These are phyloP conservation scores for Acanthornis magna DNA, from an alignment of 2,797 vertebrate genomes.

Conservation along the genomic window DNA sequence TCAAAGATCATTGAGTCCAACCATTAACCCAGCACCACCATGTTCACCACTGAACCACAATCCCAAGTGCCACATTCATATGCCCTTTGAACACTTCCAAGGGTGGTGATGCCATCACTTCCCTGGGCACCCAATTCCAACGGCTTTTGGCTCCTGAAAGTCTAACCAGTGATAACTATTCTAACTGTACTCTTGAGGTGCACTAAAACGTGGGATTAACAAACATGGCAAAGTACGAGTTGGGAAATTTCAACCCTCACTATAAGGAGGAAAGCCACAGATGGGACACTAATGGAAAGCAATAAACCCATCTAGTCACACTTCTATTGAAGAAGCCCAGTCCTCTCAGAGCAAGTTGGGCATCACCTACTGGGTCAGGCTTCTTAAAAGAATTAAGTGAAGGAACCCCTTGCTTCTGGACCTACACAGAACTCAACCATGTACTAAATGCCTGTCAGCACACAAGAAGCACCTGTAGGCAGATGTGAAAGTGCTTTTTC, in stretches of 20 bases:
- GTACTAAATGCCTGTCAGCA: background rate
- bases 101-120: background rate
- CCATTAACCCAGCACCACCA: background rate
- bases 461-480: background rate
- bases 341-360: background rate
- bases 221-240: background rate
- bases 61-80: background rate
- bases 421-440: fast-evolving
- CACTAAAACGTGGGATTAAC: background rate
- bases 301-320: background rate
- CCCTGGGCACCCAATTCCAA: background rate
- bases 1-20: background rate
- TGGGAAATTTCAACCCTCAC: background rate
- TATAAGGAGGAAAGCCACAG: background rate
- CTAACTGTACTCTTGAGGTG: background rate
- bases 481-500: background rate
- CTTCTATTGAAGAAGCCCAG: background rate
- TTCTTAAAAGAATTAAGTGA: background rate
- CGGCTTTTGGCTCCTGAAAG: background rate
- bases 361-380: background rate
- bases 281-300: background rate
- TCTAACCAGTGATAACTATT: background rate
- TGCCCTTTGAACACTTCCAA: background rate
- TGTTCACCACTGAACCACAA: background rate
- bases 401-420: background rate